Evolutionary conservation across 2,113 vertebrate genomes (phyloP).

Genomic region (Sakesphorus luctuosus): DNA sequence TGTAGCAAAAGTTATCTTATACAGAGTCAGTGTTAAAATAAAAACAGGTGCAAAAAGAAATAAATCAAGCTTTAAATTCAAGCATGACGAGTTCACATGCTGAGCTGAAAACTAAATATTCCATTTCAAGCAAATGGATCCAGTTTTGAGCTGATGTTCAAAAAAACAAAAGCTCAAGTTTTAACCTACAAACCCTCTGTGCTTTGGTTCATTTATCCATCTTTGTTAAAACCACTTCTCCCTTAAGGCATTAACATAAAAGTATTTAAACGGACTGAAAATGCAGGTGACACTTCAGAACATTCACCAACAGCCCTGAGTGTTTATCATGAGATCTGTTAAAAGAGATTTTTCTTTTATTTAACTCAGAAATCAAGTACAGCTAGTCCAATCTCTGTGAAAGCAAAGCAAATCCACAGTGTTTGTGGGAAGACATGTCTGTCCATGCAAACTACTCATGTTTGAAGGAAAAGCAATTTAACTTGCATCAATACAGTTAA

Average conservation of each 20-base stretch:
- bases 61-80: constrained; percentile 39
- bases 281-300: neutral
- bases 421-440: neutral
- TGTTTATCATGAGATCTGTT: neutral
- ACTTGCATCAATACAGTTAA: neutral
- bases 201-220: neutral
- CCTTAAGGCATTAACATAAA: neutral
- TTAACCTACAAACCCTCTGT: neutral
- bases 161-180: neutral
- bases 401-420: neutral
- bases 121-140: constrained; percentile 21
- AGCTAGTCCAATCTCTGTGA: neutral
- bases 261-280: neutral
- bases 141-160: neutral
- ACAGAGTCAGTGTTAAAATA: constrained; percentile 4
- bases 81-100: constrained; percentile 50
- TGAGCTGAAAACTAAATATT: constrained; percentile 43
- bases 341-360: neutral
- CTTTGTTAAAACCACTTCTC: neutral
- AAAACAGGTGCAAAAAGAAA: constrained; percentile 60
- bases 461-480: neutral
- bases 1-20: neutral
- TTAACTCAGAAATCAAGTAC: neutral
- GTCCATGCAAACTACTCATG: neutral
- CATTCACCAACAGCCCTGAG: neutral